Evolutionary conservation across 1,140 invertebrate species (phyloP), one percentile per base, ranked within the genome.

Genomic region (Temnothorax longispinosus): DNA sequence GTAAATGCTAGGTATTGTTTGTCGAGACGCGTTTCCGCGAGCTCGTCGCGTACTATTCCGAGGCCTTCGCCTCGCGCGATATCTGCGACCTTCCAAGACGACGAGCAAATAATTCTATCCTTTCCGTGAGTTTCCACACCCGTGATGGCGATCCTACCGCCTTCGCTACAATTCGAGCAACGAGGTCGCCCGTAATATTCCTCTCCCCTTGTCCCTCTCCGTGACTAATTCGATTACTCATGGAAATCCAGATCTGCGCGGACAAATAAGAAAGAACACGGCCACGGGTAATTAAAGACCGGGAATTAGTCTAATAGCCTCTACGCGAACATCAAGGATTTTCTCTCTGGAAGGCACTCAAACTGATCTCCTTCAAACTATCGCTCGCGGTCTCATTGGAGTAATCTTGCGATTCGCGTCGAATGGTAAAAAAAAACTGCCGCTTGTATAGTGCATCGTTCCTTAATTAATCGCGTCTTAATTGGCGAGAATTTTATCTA

Each of bases 171-270:
- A 78, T 78, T 78, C 41, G 44, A 78, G 58, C 27, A 65, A 78
- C 76, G 60, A 78, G 58, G 76, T 50, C 76, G 44, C 60, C 13
- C 44, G 27, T 60, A 47, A 35, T 38, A 35, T 38, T 47, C 32
- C 60, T 27, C 38, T 27, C 47, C 32, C 27, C 13, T 27, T 41
- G 27, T 47, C 27, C 8, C 62, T 50, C 11, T 27, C 5, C 54
- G 41, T 87, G 62, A 86, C 75, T 75, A 50, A 89, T 89, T 77
- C 77, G 56, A 90, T 89, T 87, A 90, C 87, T 90, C 62, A 89
- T 89, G 41, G 89, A 86, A 78, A 89, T 90, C 77, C 56, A 89
- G 77, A 62, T 76, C 64, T 65, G 56, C 44, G 58, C 50, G 35
- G 52, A 69, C 60, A 81, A 72, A 60, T 81, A 80, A 56, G 67